Percentiles rank a stretch among this genome's conserved stretches.
phyloP scores from a whole-genome alignment of 2,888 invertebrate genomes.

The Acleris holmiana region DNA sequence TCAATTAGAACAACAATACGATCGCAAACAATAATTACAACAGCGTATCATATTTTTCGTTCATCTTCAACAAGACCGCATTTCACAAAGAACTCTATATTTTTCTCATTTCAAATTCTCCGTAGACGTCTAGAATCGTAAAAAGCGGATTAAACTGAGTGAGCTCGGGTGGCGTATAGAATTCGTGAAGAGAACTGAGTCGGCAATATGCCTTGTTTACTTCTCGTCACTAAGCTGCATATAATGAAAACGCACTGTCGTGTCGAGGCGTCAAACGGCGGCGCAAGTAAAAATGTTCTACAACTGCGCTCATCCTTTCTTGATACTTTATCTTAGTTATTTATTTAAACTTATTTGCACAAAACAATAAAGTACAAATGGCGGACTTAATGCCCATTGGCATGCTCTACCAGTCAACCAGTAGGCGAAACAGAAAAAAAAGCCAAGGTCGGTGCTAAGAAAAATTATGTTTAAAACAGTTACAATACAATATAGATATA shows the following conservation, averaged over 20 bases:
- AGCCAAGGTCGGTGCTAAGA: too few relatives aligned
- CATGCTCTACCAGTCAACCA: too few relatives aligned
- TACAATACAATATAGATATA: too few relatives aligned
- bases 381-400: too few relatives aligned
- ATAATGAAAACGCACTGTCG: constrained; percentile 84
- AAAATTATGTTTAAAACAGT: too few relatives aligned
- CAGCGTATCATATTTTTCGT: constrained; percentile 51
- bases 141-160: constrained; percentile 81
- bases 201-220: constrained; percentile 83
- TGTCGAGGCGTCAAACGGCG: constrained; percentile 70
- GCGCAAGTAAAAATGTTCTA: constrained; percentile 65
- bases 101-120: constrained; percentile 82
- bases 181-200: constrained; percentile 76
- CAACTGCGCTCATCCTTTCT: constrained; percentile 41
- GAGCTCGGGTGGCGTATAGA: constrained; percentile 71
- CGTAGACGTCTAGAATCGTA: constrained; percentile 79
- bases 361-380: too few relatives aligned
- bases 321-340: constrained; percentile 59
- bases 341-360: too few relatives aligned
- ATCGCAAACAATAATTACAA: constrained; percentile 13
- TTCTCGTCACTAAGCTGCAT: constrained; percentile 81
- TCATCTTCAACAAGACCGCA: constrained; percentile 68
- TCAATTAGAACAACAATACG: too few relatives aligned
- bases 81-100: constrained; percentile 74
- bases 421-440: too few relatives aligned